Conservation (phyloP, 2,113 vertebrate genomes). For the Sylvietta virens region DNA sequence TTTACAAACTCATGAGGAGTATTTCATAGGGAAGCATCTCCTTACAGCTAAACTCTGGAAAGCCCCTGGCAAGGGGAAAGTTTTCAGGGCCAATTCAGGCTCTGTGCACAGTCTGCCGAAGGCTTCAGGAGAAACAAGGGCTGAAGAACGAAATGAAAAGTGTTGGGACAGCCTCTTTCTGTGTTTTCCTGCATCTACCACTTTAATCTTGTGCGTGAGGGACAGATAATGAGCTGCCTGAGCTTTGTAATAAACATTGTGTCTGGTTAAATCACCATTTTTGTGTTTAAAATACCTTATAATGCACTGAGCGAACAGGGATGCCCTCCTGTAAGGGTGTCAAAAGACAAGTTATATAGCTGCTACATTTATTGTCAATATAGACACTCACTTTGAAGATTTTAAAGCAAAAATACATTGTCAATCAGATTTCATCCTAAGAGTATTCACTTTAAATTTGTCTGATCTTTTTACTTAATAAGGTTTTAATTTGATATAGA, state of each 20-base stretch:
- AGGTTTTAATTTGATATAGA: background rate
- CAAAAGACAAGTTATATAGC: background rate
- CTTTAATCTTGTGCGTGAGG: background rate
- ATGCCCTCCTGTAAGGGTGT: background rate
- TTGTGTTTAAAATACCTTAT: background rate
- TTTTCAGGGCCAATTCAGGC: rapidly evolving
- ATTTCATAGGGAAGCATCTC: background rate
- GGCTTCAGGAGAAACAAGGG: background rate
- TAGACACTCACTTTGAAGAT: background rate
- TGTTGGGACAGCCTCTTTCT: background rate
- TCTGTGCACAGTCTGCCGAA: background rate
- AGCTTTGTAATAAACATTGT: background rate
- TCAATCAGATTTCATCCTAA: background rate
- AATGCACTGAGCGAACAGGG: background rate
- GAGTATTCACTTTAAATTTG: background rate
- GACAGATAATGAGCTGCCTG: background rate
- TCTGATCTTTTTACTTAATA: background rate
- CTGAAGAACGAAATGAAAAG: background rate
- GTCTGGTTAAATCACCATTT: background rate
- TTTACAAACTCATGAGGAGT: background rate
- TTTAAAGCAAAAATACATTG: background rate
- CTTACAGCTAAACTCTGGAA: background rate
- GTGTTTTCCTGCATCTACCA: background rate
- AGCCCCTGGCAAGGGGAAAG: background rate
- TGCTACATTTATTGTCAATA: background rate